Conservation (phyloP, 1,140 invertebrate species). For the Drosophila pandora region DNA sequence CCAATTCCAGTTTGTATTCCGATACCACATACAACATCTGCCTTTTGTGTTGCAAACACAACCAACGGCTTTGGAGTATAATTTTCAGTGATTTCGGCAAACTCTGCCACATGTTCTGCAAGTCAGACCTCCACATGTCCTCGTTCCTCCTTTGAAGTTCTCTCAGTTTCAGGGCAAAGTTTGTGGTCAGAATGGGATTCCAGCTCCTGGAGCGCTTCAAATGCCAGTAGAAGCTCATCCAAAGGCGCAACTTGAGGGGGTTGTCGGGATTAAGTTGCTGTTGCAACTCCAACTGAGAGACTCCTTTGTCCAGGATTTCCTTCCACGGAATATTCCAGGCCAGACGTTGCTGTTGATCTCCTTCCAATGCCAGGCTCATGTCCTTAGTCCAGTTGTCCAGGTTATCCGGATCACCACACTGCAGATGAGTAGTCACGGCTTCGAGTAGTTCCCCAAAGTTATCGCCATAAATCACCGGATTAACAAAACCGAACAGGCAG, state of each 20-base stretch:
- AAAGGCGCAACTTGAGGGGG: slow-evolving; percentile 29
- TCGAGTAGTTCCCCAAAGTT: background rate
- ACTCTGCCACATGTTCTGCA: slow-evolving; percentile 61
- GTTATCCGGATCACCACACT: background rate
- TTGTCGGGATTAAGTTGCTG: slow-evolving; percentile 36
- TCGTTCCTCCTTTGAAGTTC: background rate
- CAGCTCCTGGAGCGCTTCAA: slow-evolving; percentile 7
- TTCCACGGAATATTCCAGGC: slow-evolving; percentile 50
- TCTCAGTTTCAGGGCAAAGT: slow-evolving; percentile 46
- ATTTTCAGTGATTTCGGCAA: slow-evolving; percentile 29
- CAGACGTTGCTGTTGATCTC: slow-evolving; percentile 32
- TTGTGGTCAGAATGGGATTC: slow-evolving; percentile 9
- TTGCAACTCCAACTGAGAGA: slow-evolving; percentile 14
- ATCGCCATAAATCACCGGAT: background rate
- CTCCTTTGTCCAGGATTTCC: background rate
- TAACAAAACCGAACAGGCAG: background rate
- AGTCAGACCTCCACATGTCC: slow-evolving; percentile 2
- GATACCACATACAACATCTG: slow-evolving; percentile 38
- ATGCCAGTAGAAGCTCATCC: slow-evolving; percentile 56
- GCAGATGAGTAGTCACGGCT: slow-evolving; percentile 17
- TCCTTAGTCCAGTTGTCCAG: slow-evolving; percentile 49
- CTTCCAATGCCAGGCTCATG: slow-evolving; percentile 12
- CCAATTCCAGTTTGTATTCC: slow-evolving; percentile 27
- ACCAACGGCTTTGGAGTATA: slow-evolving; percentile 26
- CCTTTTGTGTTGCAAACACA: slow-evolving; percentile 47